A percentile compares a stretch with the other conserved stretches of the same genome.
Evolutionary conservation across 2,888 invertebrate genomes (phyloP).

Genomic region (Eurois occulta): DNA sequence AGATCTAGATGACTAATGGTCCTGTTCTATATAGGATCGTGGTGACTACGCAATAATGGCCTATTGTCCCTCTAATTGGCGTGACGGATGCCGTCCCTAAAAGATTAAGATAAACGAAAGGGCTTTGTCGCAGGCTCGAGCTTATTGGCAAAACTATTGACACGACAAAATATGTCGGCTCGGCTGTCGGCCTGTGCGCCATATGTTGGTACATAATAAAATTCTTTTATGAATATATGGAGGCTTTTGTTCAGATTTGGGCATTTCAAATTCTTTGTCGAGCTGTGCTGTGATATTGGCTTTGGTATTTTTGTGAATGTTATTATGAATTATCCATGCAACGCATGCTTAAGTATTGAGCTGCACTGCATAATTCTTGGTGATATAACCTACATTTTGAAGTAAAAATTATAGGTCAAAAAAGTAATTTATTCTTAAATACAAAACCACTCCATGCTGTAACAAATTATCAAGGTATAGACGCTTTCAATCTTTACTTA

Average conservation of each 20-base stretch:
- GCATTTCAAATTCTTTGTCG: slow-evolving; percentile 48
- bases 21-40: slow-evolving; percentile 72
- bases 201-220: slow-evolving; percentile 57
- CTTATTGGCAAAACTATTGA: slow-evolving; percentile 62
- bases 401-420: neutral
- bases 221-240: slow-evolving; percentile 44
- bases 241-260: slow-evolving; percentile 45
- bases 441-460: neutral
- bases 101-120: slow-evolving; percentile 78
- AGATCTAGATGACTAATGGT: slow-evolving; percentile 80
- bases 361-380: slow-evolving; percentile 11
- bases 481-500: neutral
- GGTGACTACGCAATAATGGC: slow-evolving; percentile 77
- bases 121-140: slow-evolving; percentile 65
- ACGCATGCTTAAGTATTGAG: slow-evolving; percentile 12
- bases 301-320: slow-evolving; percentile 37
- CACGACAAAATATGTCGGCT: slow-evolving; percentile 56
- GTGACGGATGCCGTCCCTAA: slow-evolving; percentile 72
- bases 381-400: neutral
- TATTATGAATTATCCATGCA: slow-evolving; percentile 23
- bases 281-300: slow-evolving; percentile 21
- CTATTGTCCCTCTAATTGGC: slow-evolving; percentile 79
- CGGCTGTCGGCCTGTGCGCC: slow-evolving; percentile 47
- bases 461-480: neutral
- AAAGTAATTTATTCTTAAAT: neutral